These are phyloP conservation scores for Lasioglossum baleicum DNA, from an alignment of 1,140 invertebrate genomes.

Conservation along the genomic window DNA sequence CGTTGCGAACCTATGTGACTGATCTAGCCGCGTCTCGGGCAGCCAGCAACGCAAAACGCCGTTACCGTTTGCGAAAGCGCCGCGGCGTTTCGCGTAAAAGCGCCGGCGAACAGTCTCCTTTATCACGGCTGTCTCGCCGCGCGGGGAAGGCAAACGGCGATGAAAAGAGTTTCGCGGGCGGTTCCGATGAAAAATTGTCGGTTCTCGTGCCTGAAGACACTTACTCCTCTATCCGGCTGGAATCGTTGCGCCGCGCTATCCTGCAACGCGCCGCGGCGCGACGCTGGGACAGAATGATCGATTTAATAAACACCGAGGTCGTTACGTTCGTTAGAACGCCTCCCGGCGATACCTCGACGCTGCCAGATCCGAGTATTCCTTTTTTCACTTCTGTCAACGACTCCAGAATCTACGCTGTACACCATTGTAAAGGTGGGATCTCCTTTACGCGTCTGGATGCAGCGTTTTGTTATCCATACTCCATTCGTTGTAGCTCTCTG, in stretches of 20 bases:
- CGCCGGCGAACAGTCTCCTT: constrained; percentile 28
- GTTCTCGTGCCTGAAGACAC: constrained; percentile 45
- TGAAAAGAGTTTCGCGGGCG: constrained; percentile 24
- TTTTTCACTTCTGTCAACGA: neutral
- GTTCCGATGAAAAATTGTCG: constrained; percentile 48
- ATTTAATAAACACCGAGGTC: constrained; percentile 43
- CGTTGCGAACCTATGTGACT: neutral
- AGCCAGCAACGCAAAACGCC: neutral
- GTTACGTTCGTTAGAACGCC: constrained; percentile 35
- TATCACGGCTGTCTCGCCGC: constrained; percentile 44
- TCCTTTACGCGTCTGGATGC: too few relatives aligned
- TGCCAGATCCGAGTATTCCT: neutral
- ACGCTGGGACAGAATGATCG: constrained; percentile 16
- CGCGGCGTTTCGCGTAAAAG: constrained; percentile 17
- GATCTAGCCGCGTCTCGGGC: neutral
- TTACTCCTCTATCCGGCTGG: constrained; percentile 25
- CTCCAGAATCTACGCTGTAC: too few relatives aligned
- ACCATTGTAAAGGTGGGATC: too few relatives aligned
- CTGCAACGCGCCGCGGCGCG: neutral
- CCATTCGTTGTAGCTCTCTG: too few relatives aligned
- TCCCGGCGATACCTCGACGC: neutral
- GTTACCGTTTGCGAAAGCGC: neutral
- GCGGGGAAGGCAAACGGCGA: constrained; percentile 9
- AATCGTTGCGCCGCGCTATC: constrained; percentile 4
- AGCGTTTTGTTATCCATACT: too few relatives aligned